These are phyloP conservation scores for Xestia sexstrigata DNA, from an alignment of 2,888 invertebrate species.

Conservation along the genomic window DNA sequence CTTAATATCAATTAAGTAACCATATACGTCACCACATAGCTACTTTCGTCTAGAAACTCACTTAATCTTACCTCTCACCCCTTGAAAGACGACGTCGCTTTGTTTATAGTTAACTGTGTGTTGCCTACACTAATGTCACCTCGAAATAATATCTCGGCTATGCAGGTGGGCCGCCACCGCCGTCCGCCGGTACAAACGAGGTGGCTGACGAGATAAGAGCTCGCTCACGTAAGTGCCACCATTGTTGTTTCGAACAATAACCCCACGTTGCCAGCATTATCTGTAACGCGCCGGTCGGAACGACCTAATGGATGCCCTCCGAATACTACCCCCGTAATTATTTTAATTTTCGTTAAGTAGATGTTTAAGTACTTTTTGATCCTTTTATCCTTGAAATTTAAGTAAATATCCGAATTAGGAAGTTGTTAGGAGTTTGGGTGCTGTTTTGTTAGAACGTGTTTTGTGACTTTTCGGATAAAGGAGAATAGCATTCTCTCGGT, in stretches of 20 bases:
- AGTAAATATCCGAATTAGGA: conserved; percentile 74
- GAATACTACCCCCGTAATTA: conserved; percentile 81
- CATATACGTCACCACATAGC: conserved; percentile 20
- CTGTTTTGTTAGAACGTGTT: conserved; percentile 64
- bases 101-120: conserved; percentile 66
- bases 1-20: conserved; percentile 55
- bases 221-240: conserved; percentile 78
- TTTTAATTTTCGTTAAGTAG: conserved; percentile 84
- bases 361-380: conserved; percentile 79
- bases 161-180: conserved; percentile 78
- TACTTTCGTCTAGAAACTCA: conserved; percentile 55
- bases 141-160: conserved; percentile 74
- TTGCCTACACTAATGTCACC: conserved; percentile 68
- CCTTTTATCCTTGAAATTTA: conserved; percentile 75
- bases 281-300: conserved; percentile 77
- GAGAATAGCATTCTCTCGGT: conserved; percentile 17
- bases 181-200: conserved; percentile 80
- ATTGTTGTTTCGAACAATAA: conserved; percentile 85
- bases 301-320: conserved; percentile 82
- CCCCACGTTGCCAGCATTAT: conserved; percentile 81
- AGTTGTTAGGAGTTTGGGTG: conserved; percentile 70
- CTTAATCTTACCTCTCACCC: conserved; percentile 53
- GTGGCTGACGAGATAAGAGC: conserved; percentile 84
- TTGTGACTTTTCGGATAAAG: conserved; percentile 48
- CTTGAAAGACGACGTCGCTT: conserved; percentile 57